Evolutionary conservation across 2,888 invertebrate species (phyloP).

Genomic region (Hypolimnas misippus): DNA sequence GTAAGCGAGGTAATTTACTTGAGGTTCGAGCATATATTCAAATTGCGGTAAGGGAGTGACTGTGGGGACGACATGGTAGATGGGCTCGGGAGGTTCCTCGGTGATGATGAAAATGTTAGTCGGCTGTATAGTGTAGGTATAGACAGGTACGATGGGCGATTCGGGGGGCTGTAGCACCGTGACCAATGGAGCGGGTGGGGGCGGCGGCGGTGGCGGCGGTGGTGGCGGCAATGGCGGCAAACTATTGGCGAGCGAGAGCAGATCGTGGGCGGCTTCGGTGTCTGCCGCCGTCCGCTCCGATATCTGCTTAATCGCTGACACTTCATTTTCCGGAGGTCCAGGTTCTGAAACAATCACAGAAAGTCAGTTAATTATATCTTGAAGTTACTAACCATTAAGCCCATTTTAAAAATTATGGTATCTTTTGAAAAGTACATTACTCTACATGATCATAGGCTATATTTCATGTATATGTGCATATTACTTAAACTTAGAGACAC

Average conservation of each 20-base stretch:
- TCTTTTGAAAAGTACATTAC: too few species aligned
- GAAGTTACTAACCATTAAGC: background rate
- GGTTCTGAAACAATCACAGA: conserved; percentile 40
- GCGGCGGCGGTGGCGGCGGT: conserved; percentile 72
- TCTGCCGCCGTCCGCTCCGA: conserved; percentile 90
- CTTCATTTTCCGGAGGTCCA: conserved; percentile 65
- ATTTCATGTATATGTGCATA: too few species aligned
- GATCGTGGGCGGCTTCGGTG: conserved; percentile 94
- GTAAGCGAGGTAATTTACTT: conserved; percentile 61
- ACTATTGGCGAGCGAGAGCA: conserved; percentile 90
- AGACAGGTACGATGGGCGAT: conserved; percentile 67
- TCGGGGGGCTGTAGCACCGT: conserved; percentile 72
- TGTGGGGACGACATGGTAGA: conserved; percentile 61
- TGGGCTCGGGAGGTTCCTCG: conserved; percentile 60
- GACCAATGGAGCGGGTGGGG: conserved; percentile 72
- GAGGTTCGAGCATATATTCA: conserved; percentile 60
- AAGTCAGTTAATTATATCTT: background rate
- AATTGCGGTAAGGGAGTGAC: conserved; percentile 52
- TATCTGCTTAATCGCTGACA: conserved; percentile 68
- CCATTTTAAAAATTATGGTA: too few species aligned
- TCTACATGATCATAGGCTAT: too few species aligned
- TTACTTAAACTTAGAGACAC: too few species aligned
- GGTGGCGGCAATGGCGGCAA: conserved; percentile 90
- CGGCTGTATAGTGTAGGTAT: conserved; percentile 88
- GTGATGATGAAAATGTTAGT: conserved; percentile 68